Conservation (phyloP, 2,797 vertebrate genomes). For the Denticeps clupeoides region DNA sequence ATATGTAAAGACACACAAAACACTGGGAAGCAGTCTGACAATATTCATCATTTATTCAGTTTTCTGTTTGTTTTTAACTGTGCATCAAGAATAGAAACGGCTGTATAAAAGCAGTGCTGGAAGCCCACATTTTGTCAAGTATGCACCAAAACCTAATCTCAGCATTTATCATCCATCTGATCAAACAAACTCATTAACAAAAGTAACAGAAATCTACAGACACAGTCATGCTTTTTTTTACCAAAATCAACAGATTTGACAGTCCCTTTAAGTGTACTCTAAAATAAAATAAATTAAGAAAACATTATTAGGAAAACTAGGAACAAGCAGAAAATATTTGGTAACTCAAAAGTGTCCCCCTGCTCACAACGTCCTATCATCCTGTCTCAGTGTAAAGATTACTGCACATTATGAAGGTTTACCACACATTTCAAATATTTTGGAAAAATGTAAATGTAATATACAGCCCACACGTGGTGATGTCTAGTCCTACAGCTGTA, state of each 20-base stretch:
- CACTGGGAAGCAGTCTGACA: background rate
- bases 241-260: no score
- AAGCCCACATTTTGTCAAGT: constrained; percentile 1
- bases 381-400: no score
- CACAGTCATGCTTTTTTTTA: constrained; percentile 1
- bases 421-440: background rate
- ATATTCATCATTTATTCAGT: constrained; percentile 1
- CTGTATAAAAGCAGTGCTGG: background rate
- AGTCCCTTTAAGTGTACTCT: no score
- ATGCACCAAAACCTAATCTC: background rate
- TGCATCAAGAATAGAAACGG: background rate
- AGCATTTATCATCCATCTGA: background rate
- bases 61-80: constrained; percentile 4
- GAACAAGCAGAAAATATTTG: no score
- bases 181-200: background rate
- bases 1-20: background rate
- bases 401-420: no score
- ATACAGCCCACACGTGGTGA: background rate
- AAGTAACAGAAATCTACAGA: background rate
- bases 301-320: no score
- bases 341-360: no score
- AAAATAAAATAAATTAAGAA: no score
- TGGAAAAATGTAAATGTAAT: background rate
- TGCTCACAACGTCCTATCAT: no score
- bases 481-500: background rate